Base-by-base conservation (phyloP, 2,888 invertebrate genomes). In the Heliothis peltigera region DNA sequence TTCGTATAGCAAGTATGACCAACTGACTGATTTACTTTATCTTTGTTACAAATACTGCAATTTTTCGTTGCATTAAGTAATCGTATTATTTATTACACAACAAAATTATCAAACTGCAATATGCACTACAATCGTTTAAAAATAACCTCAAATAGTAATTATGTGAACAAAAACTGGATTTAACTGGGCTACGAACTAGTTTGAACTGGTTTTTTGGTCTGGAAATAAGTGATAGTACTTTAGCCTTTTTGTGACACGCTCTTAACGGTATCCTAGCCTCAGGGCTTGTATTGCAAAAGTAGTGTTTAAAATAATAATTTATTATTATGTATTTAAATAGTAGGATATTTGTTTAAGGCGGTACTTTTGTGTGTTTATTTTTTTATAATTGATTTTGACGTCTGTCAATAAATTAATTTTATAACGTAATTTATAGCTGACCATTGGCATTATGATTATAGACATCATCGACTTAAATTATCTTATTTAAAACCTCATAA, bases 161-260 rank as follows among this genome's bases (percentile, higher is more conserved):
- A 52, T 19, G 51, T 44, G 52, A 43, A 68, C 25, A 61, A 57
- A 69, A 75, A 70, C 70, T 63, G 49, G 64, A 64, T 8, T 43
- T 39, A 76, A 64, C 64, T 64, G 57, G 66, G 60, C 22, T 64
- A 47, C 21, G 65, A 19, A 60, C 68, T 61, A 68, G 62, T 60
- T 69, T 8, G 0, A 12, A 64, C 75, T 47, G 47, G 66, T 66
- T 75, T 64, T n/a, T 52, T 17, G 28, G 19, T 55, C 60, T 58
- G 64, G 46, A 61, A 76, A 60, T 66, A 32, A 49, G 39, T 51
- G 56, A 65, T 65, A 44, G 12, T 15, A 53, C 62, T 18, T 46
- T 17, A 15, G 18, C 35, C 17, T 58, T 60, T 57, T 54, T 60
- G 39, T 55, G 51, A 21, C 2, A 64, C 17, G 12, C 49, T 42